Conservation (phyloP, 1,140 invertebrate genomes). For the Nomia melanderi region DNA sequence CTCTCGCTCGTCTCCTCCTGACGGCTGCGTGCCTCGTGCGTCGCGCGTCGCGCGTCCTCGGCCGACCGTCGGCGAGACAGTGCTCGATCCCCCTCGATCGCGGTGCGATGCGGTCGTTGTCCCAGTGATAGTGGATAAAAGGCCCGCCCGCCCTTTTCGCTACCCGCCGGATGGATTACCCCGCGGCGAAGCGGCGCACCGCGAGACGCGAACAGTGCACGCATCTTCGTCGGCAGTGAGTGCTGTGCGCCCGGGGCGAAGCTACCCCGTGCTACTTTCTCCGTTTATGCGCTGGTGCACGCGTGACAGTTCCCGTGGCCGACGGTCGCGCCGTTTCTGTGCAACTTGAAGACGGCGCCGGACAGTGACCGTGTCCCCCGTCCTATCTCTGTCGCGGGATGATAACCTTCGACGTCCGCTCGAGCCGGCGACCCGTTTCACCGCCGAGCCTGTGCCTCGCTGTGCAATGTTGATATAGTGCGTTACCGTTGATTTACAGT, state of each 20-base stretch:
- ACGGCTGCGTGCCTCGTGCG: slow-evolving; percentile 60
- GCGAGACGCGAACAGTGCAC: slow-evolving; percentile 20
- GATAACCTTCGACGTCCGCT: slow-evolving; percentile 2
- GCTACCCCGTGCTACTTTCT: neutral
- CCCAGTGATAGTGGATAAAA: slow-evolving; percentile 23
- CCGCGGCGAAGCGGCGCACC: slow-evolving; percentile 10
- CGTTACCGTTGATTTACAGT: slow-evolving; percentile 31
- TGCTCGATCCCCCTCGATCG: slow-evolving; percentile 5
- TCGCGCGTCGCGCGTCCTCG: no score
- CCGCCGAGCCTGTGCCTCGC: slow-evolving; percentile 26
- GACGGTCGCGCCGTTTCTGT: no score
- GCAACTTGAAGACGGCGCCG: neutral
- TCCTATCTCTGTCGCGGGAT: slow-evolving; percentile 28
- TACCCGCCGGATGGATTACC: slow-evolving; percentile 39
- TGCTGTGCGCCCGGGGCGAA: neutral
- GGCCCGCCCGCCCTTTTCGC: neutral
- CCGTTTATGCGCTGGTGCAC: slow-evolving; percentile 15
- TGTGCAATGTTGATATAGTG: slow-evolving; percentile 54
- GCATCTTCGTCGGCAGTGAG: slow-evolving; percentile 42
- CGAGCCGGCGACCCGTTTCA: neutral
- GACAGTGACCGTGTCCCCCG: neutral
- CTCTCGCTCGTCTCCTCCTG: slow-evolving; percentile 57
- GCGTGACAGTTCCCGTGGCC: slow-evolving; percentile 55
- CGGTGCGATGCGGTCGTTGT: slow-evolving; percentile 44
- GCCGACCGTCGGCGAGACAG: slow-evolving; percentile 35